A percentile compares a stretch with the other conserved stretches of the same genome.
These are phyloP conservation scores for Ptyas mucosa DNA, from an alignment of 2,113 vertebrate species.

Conservation along the genomic window DNA sequence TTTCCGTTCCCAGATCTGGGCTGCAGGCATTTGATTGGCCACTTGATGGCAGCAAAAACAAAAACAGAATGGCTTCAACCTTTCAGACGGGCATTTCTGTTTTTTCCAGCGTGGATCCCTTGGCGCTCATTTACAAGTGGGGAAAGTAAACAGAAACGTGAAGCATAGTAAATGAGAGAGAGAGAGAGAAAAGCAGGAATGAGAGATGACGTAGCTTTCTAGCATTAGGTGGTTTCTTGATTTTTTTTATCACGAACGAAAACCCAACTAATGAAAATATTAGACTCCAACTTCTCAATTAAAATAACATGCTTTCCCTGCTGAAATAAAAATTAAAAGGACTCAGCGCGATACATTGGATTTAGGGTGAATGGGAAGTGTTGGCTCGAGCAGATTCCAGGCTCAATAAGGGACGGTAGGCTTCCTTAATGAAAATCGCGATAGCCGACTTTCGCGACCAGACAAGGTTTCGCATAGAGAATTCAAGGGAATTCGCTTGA, in stretches of 20 bases:
- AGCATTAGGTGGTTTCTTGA: not conserved
- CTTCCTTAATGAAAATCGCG: not conserved
- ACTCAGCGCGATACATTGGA: not conserved
- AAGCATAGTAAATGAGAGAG: not conserved
- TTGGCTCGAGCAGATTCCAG: not conserved
- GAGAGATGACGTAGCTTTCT: not conserved
- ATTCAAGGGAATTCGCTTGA: no score
- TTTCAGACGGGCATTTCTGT: not conserved
- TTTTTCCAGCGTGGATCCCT: not conserved
- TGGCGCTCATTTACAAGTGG: not conserved
- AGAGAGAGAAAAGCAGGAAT: not conserved
- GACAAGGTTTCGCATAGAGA: not conserved
- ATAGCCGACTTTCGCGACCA: not conserved
- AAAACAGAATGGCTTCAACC: not conserved
- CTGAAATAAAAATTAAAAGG: not conserved
- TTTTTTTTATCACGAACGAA: not conserved
- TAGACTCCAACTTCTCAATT: not conserved
- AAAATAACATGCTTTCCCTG: not conserved
- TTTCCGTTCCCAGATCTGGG: not conserved
- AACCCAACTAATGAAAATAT: not conserved
- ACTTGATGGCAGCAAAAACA: not conserved
- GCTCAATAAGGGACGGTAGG: not conserved
- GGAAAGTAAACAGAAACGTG: not conserved
- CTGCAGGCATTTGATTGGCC: not conserved
- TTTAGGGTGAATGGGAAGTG: not conserved